Evolutionary conservation across 2,888 invertebrate genomes (phyloP).

Genomic region (Aspidiotus destructor): DNA sequence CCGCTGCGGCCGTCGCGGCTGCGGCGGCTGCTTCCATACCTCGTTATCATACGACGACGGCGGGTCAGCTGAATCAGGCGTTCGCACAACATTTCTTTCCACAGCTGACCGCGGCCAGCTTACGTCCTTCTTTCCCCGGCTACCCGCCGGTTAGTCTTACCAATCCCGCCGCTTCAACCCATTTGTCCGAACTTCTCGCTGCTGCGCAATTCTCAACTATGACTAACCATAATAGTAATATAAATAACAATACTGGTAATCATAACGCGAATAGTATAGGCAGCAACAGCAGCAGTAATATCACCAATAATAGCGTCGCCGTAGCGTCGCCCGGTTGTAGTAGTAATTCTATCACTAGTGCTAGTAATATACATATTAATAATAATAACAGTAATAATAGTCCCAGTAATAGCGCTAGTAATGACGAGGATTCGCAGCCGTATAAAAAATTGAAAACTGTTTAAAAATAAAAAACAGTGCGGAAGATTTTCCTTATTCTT

Average conservation of each 20-base stretch:
- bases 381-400: conserved; percentile 31
- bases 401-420: conserved; percentile 29
- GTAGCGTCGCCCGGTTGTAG: conserved; percentile 9
- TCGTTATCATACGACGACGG: conserved; percentile 23
- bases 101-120: conserved; percentile 13
- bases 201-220: conserved; percentile 30
- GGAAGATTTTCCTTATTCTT: background rate
- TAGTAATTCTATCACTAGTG: conserved; percentile 27
- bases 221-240: conserved; percentile 16
- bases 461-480: conserved; percentile 18
- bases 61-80: conserved; percentile 30
- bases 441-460: conserved; percentile 35
- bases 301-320: conserved; percentile 28
- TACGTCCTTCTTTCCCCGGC: conserved; percentile 14
- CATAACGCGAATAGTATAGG: conserved; percentile 17
- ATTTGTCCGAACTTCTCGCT: conserved; percentile 27
- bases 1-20: conserved; percentile 18
- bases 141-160: conserved; percentile 15
- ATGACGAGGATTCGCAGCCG: conserved; percentile 35
- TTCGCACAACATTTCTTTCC: conserved; percentile 23
- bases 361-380: conserved; percentile 33
- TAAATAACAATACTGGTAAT: conserved; percentile 13
- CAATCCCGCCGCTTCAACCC: conserved; percentile 22
- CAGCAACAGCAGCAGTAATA: conserved; percentile 22
- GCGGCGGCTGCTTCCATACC: conserved; percentile 22